Evolutionary conservation across 2,113 vertebrate species (phyloP), one percentile per base, ranked within the genome.

Genomic region (Cynopterus brachyotis): DNA sequence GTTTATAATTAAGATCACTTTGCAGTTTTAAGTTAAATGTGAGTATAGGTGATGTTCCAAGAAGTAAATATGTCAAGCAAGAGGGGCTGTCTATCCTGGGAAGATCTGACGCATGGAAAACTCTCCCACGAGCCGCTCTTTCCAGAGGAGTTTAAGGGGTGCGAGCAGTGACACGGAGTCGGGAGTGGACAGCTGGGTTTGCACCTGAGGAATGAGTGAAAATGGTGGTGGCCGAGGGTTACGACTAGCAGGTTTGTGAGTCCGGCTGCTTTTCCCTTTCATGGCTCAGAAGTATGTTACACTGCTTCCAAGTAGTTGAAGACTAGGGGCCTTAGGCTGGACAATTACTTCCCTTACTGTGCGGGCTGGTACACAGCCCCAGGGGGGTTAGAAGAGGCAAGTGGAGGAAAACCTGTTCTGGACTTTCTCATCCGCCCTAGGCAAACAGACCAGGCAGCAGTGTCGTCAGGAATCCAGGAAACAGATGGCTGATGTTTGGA

Each of bases 401-500:
- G 6, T 16, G 9, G 37, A 86, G 26, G 47, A 82, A 89, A 81
- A 79, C 62, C 69, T 72, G 47, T 30, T 82, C 83, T 40, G 69
- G 70, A 67, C 90, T 66, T 79, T 73, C 32, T 30, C 64, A 90
- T 85, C 86, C 26, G 16, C 72, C 73, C 69, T 66, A 20, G 17
- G 20, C 95, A 86, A 84, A 45, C 26, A 72, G 89, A 69, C 42
- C 35, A 76, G 78, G 85, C 62, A 20, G 37, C 87, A 53, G 26
- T 53, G 22, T 50, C 64, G 83, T 90, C 66, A 75, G 32, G 94
- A 92, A 87, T 96, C 83, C 96, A 96, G 93, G 95, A 97, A 95
- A 94, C 94, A 96, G 95, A 94, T 97, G 97, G 94, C 66, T 64
- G 57, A 47, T 95, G 90, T 93, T 96, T 84, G 67, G 87, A 96